These are phyloP conservation scores for Rhipidura dahli DNA, from an alignment of 2,113 vertebrate genomes.

Conservation along the genomic window DNA sequence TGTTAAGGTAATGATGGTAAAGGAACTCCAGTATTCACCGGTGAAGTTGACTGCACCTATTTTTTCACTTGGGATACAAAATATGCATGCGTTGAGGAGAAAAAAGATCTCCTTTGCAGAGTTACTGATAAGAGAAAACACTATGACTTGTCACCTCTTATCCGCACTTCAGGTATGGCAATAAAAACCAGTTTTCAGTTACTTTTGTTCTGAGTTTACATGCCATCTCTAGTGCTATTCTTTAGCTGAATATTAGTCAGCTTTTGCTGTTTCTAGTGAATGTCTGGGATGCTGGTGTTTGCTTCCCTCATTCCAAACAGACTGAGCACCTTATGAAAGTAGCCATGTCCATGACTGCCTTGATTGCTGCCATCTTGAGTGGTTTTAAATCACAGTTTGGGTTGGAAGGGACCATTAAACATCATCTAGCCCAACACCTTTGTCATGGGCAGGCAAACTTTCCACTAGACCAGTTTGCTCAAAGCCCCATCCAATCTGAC, in stretches of 20 bases:
- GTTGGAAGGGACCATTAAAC: background rate
- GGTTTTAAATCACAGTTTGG: background rate
- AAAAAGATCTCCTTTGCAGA: constrained; percentile 84
- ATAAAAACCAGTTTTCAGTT: background rate
- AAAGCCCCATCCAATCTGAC: background rate
- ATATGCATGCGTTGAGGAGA: constrained; percentile 87
- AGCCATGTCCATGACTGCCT: background rate
- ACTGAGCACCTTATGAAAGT: background rate
- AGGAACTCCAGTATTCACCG: constrained; percentile 82
- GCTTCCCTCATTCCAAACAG: background rate
- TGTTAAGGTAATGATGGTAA: constrained; percentile 69
- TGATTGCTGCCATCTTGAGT: background rate
- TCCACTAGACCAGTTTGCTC: background rate
- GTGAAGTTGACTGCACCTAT: constrained; percentile 93
- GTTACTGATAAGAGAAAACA: constrained; percentile 77
- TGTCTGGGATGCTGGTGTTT: background rate
- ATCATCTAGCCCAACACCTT: too few species aligned
- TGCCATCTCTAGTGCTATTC: background rate
- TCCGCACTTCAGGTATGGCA: constrained; percentile 78
- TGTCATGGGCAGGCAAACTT: background rate
- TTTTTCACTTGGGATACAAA: constrained; percentile 92
- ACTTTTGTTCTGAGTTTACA: background rate
- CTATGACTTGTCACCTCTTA: constrained; percentile 87
- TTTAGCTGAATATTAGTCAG: background rate
- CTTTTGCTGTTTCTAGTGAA: background rate